Conservation (phyloP, 1,140 invertebrate species). For the Epicauta chinensis region DNA sequence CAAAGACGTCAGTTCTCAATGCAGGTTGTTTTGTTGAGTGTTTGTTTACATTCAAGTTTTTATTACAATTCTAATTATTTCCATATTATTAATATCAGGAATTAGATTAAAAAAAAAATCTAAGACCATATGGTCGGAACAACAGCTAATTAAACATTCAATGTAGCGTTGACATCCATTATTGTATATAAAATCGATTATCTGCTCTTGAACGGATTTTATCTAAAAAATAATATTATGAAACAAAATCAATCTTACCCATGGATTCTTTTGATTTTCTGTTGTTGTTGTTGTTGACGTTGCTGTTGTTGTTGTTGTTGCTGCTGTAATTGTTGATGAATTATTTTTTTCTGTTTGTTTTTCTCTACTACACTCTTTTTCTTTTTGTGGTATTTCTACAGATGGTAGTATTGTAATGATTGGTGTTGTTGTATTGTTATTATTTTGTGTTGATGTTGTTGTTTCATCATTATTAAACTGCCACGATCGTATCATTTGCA, state of each 20-base stretch:
- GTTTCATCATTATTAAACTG: constrained; percentile 27
- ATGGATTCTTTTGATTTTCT: constrained; percentile 8
- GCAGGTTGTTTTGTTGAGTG: too few species aligned
- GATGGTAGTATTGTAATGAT: constrained; percentile 32
- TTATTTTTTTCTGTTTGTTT: too few species aligned
- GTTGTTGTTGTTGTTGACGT: constrained; percentile 13
- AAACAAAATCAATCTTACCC: not conserved
- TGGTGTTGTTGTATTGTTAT: constrained; percentile 24
- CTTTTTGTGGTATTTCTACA: constrained; percentile 14
- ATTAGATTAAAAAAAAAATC: not conserved
- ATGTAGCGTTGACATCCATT: not conserved
- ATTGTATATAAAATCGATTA: constrained; percentile 2
- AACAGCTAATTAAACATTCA: not conserved
- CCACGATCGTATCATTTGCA: constrained; percentile 29
- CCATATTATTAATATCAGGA: not conserved
- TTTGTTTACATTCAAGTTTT: too few species aligned
- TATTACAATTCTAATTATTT: too few species aligned
- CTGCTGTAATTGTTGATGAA: too few species aligned
- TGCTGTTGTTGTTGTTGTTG: constrained; percentile 11
- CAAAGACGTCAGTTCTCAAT: too few species aligned
- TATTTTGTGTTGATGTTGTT: not conserved
- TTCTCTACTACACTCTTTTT: too few species aligned
- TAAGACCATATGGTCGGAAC: not conserved
- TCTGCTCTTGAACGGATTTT: not conserved
- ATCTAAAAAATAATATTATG: not conserved